A percentile compares a stretch with the other conserved stretches of the same genome.
These are phyloP conservation scores for Aulostomus chinensis DNA, from an alignment of 2,797 vertebrate species.

Conservation along the genomic window DNA sequence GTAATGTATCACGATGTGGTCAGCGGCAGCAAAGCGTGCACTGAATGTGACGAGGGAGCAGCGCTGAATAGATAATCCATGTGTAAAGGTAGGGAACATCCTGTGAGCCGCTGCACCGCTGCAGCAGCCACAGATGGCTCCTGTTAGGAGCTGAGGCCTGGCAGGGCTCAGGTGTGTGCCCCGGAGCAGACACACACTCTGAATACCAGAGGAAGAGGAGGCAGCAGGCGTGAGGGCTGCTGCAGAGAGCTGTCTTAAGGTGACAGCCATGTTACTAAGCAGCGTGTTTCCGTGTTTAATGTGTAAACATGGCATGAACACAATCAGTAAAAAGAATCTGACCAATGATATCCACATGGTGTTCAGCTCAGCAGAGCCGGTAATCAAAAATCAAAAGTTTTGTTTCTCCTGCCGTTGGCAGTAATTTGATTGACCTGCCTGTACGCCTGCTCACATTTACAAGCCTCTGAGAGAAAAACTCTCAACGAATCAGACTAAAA, in stretches of 20 bases:
- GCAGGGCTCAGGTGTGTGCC: conserved; percentile 77
- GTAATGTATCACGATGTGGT: conserved; percentile 26
- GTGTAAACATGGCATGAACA: no score
- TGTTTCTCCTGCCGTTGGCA: conserved; percentile 14
- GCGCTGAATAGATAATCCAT: conserved; percentile 53
- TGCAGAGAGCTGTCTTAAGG: conserved; percentile 15
- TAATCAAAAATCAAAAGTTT: conserved; percentile 49
- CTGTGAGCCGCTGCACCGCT: conserved; percentile 57
- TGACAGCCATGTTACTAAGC: conserved; percentile 16
- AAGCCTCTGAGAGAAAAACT: conserved; percentile 3
- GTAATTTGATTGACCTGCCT: conserved; percentile 31
- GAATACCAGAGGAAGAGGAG: conserved; percentile 37
- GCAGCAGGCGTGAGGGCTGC: conserved; percentile 35
- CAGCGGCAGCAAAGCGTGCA: conserved; percentile 17
- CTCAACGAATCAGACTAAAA: conserved; percentile 14
- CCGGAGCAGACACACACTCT: conserved; percentile 52
- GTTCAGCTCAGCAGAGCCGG: conserved; percentile 43
- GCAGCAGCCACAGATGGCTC: conserved; percentile 70
- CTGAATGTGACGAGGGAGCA: conserved; percentile 15
- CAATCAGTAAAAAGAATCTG: no score
- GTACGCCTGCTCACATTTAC: conserved; percentile 5
- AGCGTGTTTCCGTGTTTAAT: not conserved
- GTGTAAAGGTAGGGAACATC: conserved; percentile 57
- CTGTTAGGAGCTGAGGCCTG: conserved; percentile 59
- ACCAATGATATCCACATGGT: no score